phyloP scores from a whole-genome alignment of 2,888 invertebrate genomes.

The Arctia plantaginis region DNA sequence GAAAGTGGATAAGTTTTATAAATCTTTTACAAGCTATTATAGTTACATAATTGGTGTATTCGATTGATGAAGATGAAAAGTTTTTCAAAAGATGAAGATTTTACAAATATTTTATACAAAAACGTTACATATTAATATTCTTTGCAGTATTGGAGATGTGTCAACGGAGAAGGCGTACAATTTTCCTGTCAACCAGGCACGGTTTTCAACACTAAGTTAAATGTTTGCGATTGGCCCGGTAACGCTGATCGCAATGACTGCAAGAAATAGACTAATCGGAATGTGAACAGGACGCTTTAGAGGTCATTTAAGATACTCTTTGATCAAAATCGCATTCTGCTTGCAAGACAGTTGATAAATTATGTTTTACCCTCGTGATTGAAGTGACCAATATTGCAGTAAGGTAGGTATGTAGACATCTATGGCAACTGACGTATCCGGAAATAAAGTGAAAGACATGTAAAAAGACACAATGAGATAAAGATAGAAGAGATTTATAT shows the following conservation, averaged over 20 bases:
- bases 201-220: conserved; percentile 89
- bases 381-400: conserved; percentile 18
- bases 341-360: conserved; percentile 39
- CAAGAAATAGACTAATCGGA: conserved; percentile 51
- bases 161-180: conserved; percentile 90
- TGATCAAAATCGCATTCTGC: conserved; percentile 40
- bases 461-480: background rate
- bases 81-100: too few species aligned
- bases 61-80: background rate
- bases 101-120: too few species aligned
- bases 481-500: background rate
- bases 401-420: conserved; percentile 5
- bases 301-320: conserved; percentile 34
- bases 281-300: conserved; percentile 30
- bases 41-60: conserved; percentile 2
- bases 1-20: conserved; percentile 8
- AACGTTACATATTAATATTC: background rate
- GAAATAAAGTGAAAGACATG: background rate
- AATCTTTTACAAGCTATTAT: background rate
- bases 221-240: conserved; percentile 93
- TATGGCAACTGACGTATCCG: background rate
- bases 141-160: conserved; percentile 94
- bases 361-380: conserved; percentile 19
- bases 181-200: conserved; percentile 92
- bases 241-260: conserved; percentile 89